Evolutionary conservation across 2,113 vertebrate genomes (phyloP).

Genomic region (Chlamydotis undulata): DNA sequence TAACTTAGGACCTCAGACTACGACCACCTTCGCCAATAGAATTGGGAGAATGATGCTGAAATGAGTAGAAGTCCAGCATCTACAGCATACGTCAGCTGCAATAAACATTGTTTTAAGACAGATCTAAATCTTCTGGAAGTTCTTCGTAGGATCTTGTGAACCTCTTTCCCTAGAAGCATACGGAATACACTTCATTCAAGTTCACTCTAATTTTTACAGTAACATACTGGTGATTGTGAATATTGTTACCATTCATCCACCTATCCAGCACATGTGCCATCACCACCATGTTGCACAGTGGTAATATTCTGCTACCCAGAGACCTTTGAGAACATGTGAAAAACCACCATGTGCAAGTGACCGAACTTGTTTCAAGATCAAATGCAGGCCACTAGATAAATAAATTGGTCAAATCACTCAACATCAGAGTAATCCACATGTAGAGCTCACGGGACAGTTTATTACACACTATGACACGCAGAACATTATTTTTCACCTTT

Average conservation of each 20-base stretch:
- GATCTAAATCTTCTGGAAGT: neutral
- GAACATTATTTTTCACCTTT: neutral
- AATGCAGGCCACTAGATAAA: neutral
- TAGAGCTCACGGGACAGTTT: neutral
- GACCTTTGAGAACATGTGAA: neutral
- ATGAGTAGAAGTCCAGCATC: neutral
- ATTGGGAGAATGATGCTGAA: neutral
- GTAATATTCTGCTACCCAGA: neutral
- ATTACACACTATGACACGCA: neutral
- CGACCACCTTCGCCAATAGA: neutral
- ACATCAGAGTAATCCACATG: neutral
- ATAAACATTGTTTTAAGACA: neutral
- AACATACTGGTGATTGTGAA: neutral
- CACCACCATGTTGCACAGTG: neutral
- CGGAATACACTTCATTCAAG: neutral
- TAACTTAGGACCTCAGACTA: neutral
- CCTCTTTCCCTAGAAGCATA: rapidly evolving
- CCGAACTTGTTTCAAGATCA: neutral
- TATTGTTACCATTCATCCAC: neutral
- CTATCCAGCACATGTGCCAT: neutral
- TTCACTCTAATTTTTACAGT: neutral
- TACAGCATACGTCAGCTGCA: neutral
- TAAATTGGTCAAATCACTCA: neutral
- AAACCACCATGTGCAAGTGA: neutral
- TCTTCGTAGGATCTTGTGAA: neutral